Evolutionary conservation across 2,888 invertebrate genomes (phyloP).

Genomic region (Escarpia spicata): DNA sequence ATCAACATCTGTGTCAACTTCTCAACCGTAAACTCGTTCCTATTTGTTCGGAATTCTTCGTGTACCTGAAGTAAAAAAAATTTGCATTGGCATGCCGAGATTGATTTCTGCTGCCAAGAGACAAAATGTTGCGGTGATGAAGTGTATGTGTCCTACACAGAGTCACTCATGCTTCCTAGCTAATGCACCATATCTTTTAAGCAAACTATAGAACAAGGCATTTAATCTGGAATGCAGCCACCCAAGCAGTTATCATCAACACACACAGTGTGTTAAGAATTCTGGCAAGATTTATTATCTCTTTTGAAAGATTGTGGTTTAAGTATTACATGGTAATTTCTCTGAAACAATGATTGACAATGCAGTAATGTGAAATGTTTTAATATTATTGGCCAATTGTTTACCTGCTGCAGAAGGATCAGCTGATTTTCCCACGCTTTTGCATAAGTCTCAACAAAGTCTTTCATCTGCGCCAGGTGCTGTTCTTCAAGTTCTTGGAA

Average conservation of each 20-base stretch:
- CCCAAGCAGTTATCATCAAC: conserved; percentile 18
- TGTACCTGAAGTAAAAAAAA: conserved; percentile 74
- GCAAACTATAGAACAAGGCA: neutral
- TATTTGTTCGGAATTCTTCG: conserved; percentile 90
- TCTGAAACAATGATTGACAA: neutral
- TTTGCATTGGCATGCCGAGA: neutral
- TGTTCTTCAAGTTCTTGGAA: conserved; percentile 95
- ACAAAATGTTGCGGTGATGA: too few relatives aligned
- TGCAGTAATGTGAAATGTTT: neutral
- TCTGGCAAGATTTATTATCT: neutral
- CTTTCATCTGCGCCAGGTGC: conserved; percentile 93
- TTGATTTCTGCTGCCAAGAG: too few relatives aligned
- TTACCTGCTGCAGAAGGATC: conserved; percentile 88
- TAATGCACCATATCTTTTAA: neutral
- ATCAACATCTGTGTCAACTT: conserved; percentile 92
- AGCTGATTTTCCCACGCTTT: conserved; percentile 79
- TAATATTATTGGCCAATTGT: conserved; percentile 63
- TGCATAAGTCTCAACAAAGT: conserved; percentile 89
- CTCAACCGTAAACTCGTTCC: conserved; percentile 90
- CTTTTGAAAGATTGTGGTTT: neutral
- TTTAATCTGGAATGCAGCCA: neutral
- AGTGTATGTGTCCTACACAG: neutral
- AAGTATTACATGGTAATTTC: neutral
- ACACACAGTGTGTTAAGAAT: neutral
- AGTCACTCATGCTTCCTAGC: neutral